Base-by-base conservation (phyloP, 2,888 invertebrate species). In the Drosophila buzzatii region DNA sequence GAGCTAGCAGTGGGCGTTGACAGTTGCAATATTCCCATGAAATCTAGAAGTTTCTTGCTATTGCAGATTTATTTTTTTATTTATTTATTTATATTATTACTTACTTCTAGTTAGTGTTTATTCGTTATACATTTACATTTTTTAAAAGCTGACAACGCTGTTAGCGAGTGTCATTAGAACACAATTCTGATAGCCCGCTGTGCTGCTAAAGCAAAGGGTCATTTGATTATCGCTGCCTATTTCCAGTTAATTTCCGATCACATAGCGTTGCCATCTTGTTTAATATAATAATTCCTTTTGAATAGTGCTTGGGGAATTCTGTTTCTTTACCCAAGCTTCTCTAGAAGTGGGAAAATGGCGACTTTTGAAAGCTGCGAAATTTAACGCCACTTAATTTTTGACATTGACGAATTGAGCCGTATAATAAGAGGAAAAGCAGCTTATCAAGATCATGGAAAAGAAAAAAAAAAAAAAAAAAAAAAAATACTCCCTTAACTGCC, bases 391-490 rank as follows among this genome's bases (percentile, higher is more conserved):
- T 55, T 33, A 16, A 59, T 35, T 64, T 64, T 58, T 16, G 69
- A 76, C 77, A 41, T 55, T 67, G 78, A 73, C 20, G 60, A 52
- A 73, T 66, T 66, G 42, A 63, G 55, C 16, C 6, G 18, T n/a
- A 45, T 33, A 49, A 47, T 31, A 72, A 27, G n/a, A 66, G 6
- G n/a, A 55, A 60, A 64, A 69, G 45, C 69, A 55, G 59, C 61
- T 72, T 78, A 79, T 78, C 71, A 42, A 31, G 76, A 79, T 79
- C 35, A 37, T 55, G 66, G 66, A 78, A 45, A 23, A 60, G 60
- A 73, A 45, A 27, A 41, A 20, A 78, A 45, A 23, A 60, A 60
- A 73, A 45, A 27, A 41, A 20, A 78, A 45, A 23, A 60, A 60
- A 73, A 45, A 27, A 41, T n/a, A 37, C 44, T 20, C 61, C 65